A percentile compares a stretch with the other conserved stretches of the same genome.
Conservation (phyloP, 2,113 vertebrate genomes). For the Uria aalge region DNA sequence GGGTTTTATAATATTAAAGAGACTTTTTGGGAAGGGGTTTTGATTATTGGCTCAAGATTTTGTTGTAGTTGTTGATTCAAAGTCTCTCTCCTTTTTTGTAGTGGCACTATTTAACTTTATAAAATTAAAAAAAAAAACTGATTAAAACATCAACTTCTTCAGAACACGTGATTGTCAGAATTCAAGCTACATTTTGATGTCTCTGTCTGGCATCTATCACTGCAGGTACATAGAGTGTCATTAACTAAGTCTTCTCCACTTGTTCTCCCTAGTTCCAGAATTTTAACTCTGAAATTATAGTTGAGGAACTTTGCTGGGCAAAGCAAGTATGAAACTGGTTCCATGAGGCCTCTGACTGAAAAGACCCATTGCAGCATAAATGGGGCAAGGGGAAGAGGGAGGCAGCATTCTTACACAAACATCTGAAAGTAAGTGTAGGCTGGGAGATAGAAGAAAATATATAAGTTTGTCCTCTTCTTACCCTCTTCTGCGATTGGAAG, state of each 20-base stretch:
- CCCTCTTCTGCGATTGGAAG: not conserved
- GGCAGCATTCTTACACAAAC: not conserved
- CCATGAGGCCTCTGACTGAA: not conserved
- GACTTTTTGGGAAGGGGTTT: not conserved
- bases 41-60: not conserved
- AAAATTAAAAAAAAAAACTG: not conserved
- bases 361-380: not conserved
- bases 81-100: not conserved
- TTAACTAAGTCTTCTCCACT: not conserved
- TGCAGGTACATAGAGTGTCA: not conserved
- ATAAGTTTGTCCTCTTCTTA: not conserved
- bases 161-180: not conserved
- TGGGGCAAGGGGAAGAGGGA: not conserved
- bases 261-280: not conserved
- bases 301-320: not conserved
- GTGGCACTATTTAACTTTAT: not conserved
- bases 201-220: not conserved
- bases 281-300: not conserved
- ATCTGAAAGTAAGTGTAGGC: not conserved
- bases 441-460: not conserved
- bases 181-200: not conserved
- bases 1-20: not conserved
- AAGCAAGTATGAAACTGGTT: not conserved
- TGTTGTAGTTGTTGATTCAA: not conserved
- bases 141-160: not conserved